Evolutionary conservation across 1,140 invertebrate genomes (phyloP).

Genomic region (Acromyrmex echinatior): DNA sequence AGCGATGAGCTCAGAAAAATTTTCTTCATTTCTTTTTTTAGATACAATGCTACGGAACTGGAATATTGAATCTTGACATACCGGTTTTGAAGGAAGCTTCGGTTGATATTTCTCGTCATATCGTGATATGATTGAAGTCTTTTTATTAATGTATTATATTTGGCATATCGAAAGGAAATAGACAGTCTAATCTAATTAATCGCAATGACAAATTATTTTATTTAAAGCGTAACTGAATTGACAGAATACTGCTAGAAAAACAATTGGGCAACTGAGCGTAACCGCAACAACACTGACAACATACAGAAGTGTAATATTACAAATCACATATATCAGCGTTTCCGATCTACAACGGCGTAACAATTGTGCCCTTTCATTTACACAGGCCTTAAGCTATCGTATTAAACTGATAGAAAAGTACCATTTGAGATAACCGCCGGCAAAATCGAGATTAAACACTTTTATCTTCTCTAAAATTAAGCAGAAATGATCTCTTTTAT

Average conservation of each 20-base stretch:
- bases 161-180: background rate
- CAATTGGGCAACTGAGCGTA: conserved; percentile 12
- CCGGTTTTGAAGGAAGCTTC: background rate
- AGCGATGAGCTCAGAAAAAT: background rate
- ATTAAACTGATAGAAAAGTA: background rate
- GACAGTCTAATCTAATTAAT: background rate
- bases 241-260: conserved; percentile 17
- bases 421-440: background rate
- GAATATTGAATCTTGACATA: conserved; percentile 4
- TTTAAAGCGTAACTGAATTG: background rate
- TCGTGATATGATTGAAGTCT: background rate
- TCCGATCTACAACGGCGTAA: background rate
- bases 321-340: background rate
- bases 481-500: too few species aligned
- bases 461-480: background rate
- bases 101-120: background rate
- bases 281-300: conserved; percentile 1
- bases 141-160: background rate
- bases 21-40: background rate
- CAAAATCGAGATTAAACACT: conserved; percentile 24
- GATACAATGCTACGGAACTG: background rate
- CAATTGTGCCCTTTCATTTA: conserved; percentile 34
- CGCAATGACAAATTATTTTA: conserved; percentile 29
- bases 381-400: background rate
- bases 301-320: conserved; percentile 3